Evolutionary conservation across 1,140 invertebrate species (phyloP).

Genomic region (Macrobrachium nipponense): DNA sequence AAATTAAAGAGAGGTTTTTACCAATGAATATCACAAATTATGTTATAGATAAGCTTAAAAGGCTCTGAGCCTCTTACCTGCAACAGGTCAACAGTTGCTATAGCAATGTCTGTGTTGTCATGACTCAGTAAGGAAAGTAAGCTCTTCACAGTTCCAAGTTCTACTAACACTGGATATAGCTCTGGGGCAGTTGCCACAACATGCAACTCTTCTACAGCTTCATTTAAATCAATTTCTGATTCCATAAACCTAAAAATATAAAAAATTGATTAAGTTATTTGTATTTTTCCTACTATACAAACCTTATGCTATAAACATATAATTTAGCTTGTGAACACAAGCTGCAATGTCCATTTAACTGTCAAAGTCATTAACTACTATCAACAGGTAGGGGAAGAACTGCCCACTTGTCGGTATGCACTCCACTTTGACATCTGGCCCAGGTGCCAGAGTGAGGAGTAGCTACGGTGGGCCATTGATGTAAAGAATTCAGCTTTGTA

Average conservation of each 20-base stretch:
- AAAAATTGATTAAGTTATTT: slow-evolving; percentile 28
- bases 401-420: too few relatives aligned
- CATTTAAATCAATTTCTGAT: slow-evolving; percentile 95
- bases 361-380: too few relatives aligned
- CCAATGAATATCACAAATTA: background rate
- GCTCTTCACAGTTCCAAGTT: slow-evolving; percentile 88
- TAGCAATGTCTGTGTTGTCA: slow-evolving; percentile 95
- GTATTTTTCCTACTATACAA: background rate
- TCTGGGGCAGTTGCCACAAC: slow-evolving; percentile 95
- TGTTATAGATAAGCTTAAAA: slow-evolving; percentile 17
- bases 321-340: too few relatives aligned
- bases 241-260: slow-evolving; percentile 89
- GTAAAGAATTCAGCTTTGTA: too few relatives aligned
- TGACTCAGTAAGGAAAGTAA: slow-evolving; percentile 94
- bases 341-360: too few relatives aligned
- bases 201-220: slow-evolving; percentile 89
- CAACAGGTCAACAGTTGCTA: slow-evolving; percentile 83
- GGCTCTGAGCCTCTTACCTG: slow-evolving; percentile 69
- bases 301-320: background rate
- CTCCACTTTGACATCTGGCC: too few relatives aligned
- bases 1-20: too few relatives aligned
- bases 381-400: too few relatives aligned
- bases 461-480: too few relatives aligned
- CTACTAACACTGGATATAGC: slow-evolving; percentile 91
- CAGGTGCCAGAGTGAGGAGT: too few relatives aligned